Percentiles rank a stretch among this genome's conserved stretches.
phyloP scores from a whole-genome alignment of 2,113 vertebrate species.

The Ornithorhynchus anatinus region DNA sequence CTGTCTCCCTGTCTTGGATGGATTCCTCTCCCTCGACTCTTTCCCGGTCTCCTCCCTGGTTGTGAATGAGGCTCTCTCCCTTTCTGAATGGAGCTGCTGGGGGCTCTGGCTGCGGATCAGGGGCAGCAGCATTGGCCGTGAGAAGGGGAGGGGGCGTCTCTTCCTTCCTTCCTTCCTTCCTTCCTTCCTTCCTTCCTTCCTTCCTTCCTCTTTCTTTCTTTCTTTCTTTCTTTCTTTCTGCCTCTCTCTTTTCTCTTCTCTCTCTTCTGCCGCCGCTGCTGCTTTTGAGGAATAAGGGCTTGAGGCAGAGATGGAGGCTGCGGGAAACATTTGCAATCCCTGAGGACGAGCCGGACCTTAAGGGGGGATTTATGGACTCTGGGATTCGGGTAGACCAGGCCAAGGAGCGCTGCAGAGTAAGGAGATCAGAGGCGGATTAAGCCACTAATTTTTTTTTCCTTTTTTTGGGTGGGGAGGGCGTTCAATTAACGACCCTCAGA shows the following conservation, averaged over 20 bases:
- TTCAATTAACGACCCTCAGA: background rate
- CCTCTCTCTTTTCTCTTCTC: no score
- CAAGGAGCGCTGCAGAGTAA: background rate
- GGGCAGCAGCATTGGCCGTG: constrained; percentile 9
- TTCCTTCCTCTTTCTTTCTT: background rate
- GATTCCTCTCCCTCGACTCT: background rate
- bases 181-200: background rate
- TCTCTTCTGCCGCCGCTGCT: background rate
- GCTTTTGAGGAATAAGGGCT: constrained; percentile 33
- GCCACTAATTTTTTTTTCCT: no score
- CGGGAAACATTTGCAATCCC: background rate
- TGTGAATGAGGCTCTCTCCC: constrained; percentile 43
- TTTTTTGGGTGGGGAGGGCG: background rate
- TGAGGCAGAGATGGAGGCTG: constrained; percentile 2
- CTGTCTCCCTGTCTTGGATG: constrained; percentile 15
- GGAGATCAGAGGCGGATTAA: background rate
- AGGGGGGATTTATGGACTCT: background rate
- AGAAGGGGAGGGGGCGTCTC: background rate
- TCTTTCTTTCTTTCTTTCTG: no score
- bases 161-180: background rate
- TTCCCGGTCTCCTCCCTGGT: background rate
- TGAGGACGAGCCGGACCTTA: background rate
- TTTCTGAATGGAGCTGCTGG: constrained; percentile 53
- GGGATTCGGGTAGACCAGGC: background rate
- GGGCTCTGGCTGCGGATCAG: background rate